Conservation (phyloP, 37 sponge, comb jelly and placozoan genomes). For the Mnemiopsis leidyi region DNA sequence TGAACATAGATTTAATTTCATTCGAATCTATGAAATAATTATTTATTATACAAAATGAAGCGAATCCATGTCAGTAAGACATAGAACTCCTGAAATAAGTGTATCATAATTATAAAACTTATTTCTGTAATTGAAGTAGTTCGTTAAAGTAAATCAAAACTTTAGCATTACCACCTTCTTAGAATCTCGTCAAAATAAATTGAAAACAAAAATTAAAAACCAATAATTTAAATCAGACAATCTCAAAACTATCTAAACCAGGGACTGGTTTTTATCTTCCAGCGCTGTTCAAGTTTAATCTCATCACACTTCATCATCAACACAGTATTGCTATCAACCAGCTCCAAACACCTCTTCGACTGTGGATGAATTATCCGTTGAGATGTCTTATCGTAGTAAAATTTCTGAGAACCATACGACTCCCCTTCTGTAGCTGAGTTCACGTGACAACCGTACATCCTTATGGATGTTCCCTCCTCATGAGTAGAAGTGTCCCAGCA, state of each 20-base stretch:
- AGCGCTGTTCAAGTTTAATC: neutral
- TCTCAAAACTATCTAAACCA: neutral
- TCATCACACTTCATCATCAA: conserved; percentile 10
- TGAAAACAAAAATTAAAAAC: too few relatives aligned
- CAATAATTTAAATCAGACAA: too few relatives aligned
- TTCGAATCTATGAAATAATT: too few relatives aligned
- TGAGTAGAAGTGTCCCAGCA: neutral
- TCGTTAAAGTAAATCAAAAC: too few relatives aligned
- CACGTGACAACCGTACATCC: neutral
- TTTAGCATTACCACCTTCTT: too few relatives aligned
- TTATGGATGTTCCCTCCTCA: neutral
- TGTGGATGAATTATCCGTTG: neutral
- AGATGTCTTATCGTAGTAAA: neutral
- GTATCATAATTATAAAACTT: too few relatives aligned
- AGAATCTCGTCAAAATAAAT: too few relatives aligned
- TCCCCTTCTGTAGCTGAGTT: neutral
- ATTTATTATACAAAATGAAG: too few relatives aligned
- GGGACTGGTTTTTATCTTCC: conserved; percentile 8
- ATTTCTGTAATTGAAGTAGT: too few relatives aligned
- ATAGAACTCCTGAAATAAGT: too few relatives aligned
- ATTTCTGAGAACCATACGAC: neutral
- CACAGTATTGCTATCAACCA: neutral
- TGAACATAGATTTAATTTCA: too few relatives aligned
- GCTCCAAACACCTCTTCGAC: neutral
- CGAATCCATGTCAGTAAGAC: too few relatives aligned